These are phyloP conservation scores for Polypedilum pembai DNA, from an alignment of 1,140 invertebrate genomes.

Conservation along the genomic window DNA sequence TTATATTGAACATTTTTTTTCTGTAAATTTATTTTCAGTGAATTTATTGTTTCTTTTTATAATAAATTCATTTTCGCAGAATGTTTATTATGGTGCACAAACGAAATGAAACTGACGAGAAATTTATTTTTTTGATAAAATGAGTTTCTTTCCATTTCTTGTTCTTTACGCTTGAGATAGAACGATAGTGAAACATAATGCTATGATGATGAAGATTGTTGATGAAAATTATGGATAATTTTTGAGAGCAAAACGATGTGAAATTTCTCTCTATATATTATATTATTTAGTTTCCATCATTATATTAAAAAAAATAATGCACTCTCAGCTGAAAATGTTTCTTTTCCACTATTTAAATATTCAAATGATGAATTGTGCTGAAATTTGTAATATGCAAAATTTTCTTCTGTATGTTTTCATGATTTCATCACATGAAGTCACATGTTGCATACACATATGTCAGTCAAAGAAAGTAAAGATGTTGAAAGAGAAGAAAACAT, in stretches of 20 bases:
- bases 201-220: not conserved
- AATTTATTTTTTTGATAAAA: not conserved
- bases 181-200: not conserved
- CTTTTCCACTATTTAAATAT: too few relatives aligned
- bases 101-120: not conserved
- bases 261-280: not conserved
- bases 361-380: too few relatives aligned
- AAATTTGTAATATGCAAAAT: too few relatives aligned
- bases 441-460: not conserved
- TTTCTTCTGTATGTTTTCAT: not conserved
- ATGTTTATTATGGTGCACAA: not conserved
- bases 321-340: too few relatives aligned
- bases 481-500: conserved; percentile 3
- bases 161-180: not conserved
- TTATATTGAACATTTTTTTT: not conserved
- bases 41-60: not conserved
- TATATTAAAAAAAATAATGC: too few relatives aligned
- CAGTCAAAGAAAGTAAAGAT: too few relatives aligned
- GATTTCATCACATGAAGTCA: not conserved
- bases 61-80: not conserved
- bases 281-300: not conserved
- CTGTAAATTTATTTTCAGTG: not conserved
- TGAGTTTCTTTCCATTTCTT: not conserved
- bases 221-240: conserved; percentile 22
- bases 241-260: conserved; percentile 13